Evolutionary conservation across 1,140 invertebrate species (phyloP), one percentile per base, ranked within the genome.

Genomic region (Arctopsyche grandis): DNA sequence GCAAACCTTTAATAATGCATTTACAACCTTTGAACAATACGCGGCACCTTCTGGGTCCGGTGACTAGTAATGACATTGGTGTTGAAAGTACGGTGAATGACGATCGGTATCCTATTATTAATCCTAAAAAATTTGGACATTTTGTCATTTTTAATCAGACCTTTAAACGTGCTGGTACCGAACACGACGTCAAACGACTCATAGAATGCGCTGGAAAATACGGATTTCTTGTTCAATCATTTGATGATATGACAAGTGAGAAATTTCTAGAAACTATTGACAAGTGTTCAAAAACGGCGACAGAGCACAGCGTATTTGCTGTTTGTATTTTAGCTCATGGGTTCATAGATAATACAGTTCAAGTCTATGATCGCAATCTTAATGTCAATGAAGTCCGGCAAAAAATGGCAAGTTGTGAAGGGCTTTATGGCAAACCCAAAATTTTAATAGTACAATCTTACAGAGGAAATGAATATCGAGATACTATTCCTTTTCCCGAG

Each of bases 381-480:
- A 5, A 69, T n/a, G 3, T 69, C 3, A 26, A 43, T 12, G 0
- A 10, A 19, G 26, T 69, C 12, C 4, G 1, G 16, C 4, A 69
- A 14, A 14, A 5, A 16, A 29, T 69, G 9, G 4, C 12, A 5
- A 29, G 12, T 7, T 9, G 29, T 24, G 12, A 69, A 1, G 12
- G 5, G 22, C 29, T 69, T 10, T 0, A 60, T 19, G 69, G 69
- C 14, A 73, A 46, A 48, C 69, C 69, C 12, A 73, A 73, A 73
- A 16, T 73, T 0, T 19, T 73, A 5, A 10, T 73, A 14, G 29
- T 73, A 9, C 69, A 73, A 48, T 29, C 69, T 7, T 73, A 43
- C 19, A 44, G 69, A 46, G 69, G 69, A 73, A n/a, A 73, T 46
- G 9, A 73, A 29, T 21, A 73, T 1, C 0, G 0, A 46, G 19